Percentiles rank a stretch among this genome's conserved stretches.
phyloP scores from a whole-genome alignment of 2,797 vertebrate genomes.

The Brachyrhaphis roseni region DNA sequence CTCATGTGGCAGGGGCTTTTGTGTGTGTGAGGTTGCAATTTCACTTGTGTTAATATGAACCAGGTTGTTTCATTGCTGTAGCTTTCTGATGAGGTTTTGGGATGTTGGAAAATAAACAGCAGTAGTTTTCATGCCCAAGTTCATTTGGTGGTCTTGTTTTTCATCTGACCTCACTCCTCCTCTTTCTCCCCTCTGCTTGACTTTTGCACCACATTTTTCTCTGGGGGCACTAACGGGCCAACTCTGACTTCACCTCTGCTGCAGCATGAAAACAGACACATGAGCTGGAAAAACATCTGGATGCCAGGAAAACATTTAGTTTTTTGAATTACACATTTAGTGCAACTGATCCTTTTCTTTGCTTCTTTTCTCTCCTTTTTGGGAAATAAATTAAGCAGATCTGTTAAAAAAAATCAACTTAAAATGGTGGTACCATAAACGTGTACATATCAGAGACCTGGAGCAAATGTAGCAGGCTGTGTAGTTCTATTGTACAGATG shows the following conservation, averaged over 20 bases:
- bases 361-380: conserved; percentile 24
- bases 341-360: conserved; percentile 21
- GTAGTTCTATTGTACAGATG: not conserved
- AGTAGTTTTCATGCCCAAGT: conserved; percentile 17
- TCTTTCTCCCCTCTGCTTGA: conserved; percentile 11
- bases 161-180: not conserved
- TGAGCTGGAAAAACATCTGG: conserved; percentile 78
- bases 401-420: not conserved
- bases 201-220: conserved; percentile 42
- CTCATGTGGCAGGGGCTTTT: conserved; percentile 14
- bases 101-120: conserved; percentile 37
- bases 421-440: not conserved
- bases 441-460: not conserved
- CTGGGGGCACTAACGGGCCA: conserved; percentile 52
- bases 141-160: conserved; percentile 38
- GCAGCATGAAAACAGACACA: conserved; percentile 61
- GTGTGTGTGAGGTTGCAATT: conserved; percentile 52
- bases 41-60: conserved; percentile 69
- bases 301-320: conserved; percentile 58
- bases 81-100: conserved; percentile 22
- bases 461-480: too few species aligned
- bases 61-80: conserved; percentile 59
- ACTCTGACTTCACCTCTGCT: conserved; percentile 75
- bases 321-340: conserved; percentile 52
- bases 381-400: conserved; percentile 3